Percentiles rank a stretch among this genome's conserved stretches.
Evolutionary conservation across 2,113 vertebrate genomes (phyloP).

Genomic region (Misgurnus anguillicaudatus): DNA sequence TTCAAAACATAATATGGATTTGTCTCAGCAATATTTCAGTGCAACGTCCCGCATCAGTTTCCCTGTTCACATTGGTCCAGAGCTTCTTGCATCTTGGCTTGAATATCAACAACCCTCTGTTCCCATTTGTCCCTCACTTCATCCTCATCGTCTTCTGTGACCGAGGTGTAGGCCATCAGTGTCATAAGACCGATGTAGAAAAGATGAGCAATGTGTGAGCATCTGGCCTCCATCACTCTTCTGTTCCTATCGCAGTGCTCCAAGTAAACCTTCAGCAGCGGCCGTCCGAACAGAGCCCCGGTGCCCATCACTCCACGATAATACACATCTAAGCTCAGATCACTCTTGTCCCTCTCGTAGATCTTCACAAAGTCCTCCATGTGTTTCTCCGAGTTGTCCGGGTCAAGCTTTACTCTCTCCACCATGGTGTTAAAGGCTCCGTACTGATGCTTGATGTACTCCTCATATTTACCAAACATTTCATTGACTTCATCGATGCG

Average conservation of each 20-base stretch:
- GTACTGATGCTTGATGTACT: slow-evolving; percentile 80
- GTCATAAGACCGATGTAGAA: slow-evolving; percentile 78
- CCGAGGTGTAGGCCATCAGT: slow-evolving; percentile 75
- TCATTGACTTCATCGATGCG: slow-evolving; percentile 73
- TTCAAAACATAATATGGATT: slow-evolving; percentile 25
- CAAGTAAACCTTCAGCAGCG: slow-evolving; percentile 72
- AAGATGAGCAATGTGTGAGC: slow-evolving; percentile 72
- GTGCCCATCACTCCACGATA: slow-evolving; percentile 69
- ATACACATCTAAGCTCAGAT: slow-evolving; percentile 70
- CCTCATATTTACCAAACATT: slow-evolving; percentile 73
- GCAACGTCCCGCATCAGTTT: slow-evolving; percentile 16
- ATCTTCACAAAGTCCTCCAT: slow-evolving; percentile 67
- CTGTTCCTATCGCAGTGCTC: slow-evolving; percentile 66
- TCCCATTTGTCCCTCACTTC: slow-evolving; percentile 73
- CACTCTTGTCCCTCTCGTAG: slow-evolving; percentile 71
- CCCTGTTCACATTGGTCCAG: slow-evolving; percentile 68
- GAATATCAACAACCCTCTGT: slow-evolving; percentile 71
- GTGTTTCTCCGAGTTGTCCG: slow-evolving; percentile 47
- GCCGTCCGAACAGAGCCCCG: slow-evolving; percentile 60
- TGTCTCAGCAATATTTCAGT: slow-evolving; percentile 7
- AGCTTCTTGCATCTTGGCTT: slow-evolving; percentile 73
- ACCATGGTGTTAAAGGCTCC: slow-evolving; percentile 71
- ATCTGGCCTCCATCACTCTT: slow-evolving; percentile 71
- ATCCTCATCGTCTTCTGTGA: slow-evolving; percentile 75
- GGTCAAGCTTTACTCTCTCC: slow-evolving; percentile 65